A percentile compares a stretch with the other conserved stretches of the same genome.
phyloP scores from a whole-genome alignment of 2,888 invertebrate genomes.

The Nomada ruficornis region DNA sequence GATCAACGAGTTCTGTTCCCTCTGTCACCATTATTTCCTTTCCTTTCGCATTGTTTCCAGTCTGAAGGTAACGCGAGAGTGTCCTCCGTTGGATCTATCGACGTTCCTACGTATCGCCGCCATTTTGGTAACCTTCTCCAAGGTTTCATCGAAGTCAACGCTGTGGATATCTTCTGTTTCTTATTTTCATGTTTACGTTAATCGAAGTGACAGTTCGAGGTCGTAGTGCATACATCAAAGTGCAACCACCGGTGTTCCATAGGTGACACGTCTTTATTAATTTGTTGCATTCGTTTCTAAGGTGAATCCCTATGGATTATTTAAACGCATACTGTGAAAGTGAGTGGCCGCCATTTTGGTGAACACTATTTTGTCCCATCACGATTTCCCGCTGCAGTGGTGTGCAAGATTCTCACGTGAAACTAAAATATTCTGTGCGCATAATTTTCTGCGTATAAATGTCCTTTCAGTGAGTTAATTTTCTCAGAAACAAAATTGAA shows the following conservation, averaged over 20 bases:
- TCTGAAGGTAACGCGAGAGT: background rate
- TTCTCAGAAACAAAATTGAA: background rate
- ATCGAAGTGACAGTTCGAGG: slow-evolving; percentile 24
- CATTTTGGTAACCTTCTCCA: slow-evolving; percentile 71
- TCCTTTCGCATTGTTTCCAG: background rate
- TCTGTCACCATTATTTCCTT: slow-evolving; percentile 24
- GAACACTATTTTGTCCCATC: slow-evolving; percentile 41
- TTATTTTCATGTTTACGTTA: background rate
- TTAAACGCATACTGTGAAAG: slow-evolving; percentile 35
- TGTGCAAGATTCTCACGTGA: background rate
- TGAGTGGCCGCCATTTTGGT: slow-evolving; percentile 69
- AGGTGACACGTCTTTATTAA: no score
- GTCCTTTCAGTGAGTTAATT: background rate
- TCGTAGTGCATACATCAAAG: slow-evolving; percentile 1
- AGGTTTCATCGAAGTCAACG: slow-evolving; percentile 12
- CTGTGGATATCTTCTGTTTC: slow-evolving; percentile 2
- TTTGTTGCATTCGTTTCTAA: no score
- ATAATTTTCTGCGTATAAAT: background rate
- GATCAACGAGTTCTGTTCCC: slow-evolving; percentile 18
- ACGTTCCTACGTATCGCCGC: slow-evolving; percentile 57
- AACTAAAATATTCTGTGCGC: background rate
- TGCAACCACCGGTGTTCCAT: slow-evolving; percentile 5
- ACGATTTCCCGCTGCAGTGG: slow-evolving; percentile 11
- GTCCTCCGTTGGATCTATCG: slow-evolving; percentile 8
- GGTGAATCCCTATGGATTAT: background rate